Percentiles rank a stretch among this genome's conserved stretches.
Evolutionary conservation across 2,888 invertebrate species (phyloP).

Genomic region (Micoletzkya japonica): DNA sequence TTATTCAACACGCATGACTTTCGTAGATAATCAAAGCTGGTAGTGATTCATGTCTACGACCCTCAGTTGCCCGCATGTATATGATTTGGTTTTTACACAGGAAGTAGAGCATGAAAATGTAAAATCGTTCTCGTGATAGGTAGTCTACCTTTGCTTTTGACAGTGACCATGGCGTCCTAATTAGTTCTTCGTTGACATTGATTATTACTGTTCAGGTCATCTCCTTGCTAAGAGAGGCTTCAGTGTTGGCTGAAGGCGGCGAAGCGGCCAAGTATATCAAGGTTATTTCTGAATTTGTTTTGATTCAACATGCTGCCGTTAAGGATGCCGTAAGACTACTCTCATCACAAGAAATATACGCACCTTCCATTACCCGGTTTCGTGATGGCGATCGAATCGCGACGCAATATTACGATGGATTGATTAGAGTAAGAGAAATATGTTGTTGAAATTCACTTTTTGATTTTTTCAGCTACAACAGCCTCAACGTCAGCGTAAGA

Average conservation of each 20-base stretch:
- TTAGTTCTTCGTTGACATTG: neutral
- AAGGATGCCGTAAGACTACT: constrained; percentile 39
- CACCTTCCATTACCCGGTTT: constrained; percentile 58
- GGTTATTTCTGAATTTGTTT: too few relatives aligned
- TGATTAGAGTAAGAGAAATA: constrained; percentile 48
- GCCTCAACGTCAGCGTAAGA: constrained; percentile 56
- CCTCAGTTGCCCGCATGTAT: too few relatives aligned
- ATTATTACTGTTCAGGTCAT: constrained; percentile 24
- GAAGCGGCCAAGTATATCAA: constrained; percentile 25
- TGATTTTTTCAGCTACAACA: constrained; percentile 50
- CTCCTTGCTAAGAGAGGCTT: constrained; percentile 30
- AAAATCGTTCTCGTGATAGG: too few relatives aligned
- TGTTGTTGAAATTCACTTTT: neutral
- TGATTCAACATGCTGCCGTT: neutral
- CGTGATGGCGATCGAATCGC: constrained; percentile 59
- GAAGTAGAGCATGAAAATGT: too few relatives aligned
- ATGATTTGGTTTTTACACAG: too few relatives aligned
- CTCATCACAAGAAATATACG: constrained; percentile 56
- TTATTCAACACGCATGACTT: too few relatives aligned
- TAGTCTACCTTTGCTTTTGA: neutral
- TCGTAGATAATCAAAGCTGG: too few relatives aligned
- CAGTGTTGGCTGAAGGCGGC: constrained; percentile 40
- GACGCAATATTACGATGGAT: constrained; percentile 61
- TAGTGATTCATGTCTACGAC: too few relatives aligned
- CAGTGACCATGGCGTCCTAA: too few relatives aligned